Evolutionary conservation across 2,888 invertebrate species (phyloP), one percentile per base, ranked within the genome.

Genomic region (Drymonia ruficornis): DNA sequence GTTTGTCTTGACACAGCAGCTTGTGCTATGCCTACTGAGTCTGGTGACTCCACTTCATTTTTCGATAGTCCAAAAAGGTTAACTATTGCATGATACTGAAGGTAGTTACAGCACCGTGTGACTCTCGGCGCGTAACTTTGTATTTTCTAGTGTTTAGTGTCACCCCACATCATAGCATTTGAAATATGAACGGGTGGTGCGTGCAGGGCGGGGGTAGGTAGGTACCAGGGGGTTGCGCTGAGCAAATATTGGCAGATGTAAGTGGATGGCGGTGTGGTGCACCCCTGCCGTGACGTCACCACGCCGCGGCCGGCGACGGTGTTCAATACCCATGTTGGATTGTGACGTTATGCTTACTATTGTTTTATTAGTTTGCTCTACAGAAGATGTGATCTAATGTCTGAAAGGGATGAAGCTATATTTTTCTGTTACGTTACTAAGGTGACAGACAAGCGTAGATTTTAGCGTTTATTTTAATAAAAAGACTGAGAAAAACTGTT

Each of bases 241-340:
- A 88, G 93, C 86, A 93, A 94, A 94, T 94, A 94, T 94, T 94
- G 93, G 94, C 93, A 89, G 93, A 92, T 93, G 94, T 94, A 94
- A 94, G 94, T 94, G 94, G 94, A 94, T 94, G 94, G 93, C 75
- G 80, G 83, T 84, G 93, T 75, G 80, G 83, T 84, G 89, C 89
- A 87, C 89, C 86, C 79, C 70, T 64, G 64, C 58, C 74, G 81
- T 87, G 86, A 84, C 88, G 89, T 89, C 90, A 89, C 76, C 58
- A 59, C 55, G 51, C 56, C 50, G 54, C 55, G 58, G 59, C 53
- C 52, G n/a, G 53, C 50, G 40, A 34, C 42, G n/a, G 54, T 59
- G 42, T 53, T 65, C 52, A 50, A 59, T 55, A 55, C 58, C 56
- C 55, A 59, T 63, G 53, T 62, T 65, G 62, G 70, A 43, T 15